These are phyloP conservation scores for Tringa solitaria DNA, from an alignment of 2,113 vertebrate genomes.

Conservation along the genomic window DNA sequence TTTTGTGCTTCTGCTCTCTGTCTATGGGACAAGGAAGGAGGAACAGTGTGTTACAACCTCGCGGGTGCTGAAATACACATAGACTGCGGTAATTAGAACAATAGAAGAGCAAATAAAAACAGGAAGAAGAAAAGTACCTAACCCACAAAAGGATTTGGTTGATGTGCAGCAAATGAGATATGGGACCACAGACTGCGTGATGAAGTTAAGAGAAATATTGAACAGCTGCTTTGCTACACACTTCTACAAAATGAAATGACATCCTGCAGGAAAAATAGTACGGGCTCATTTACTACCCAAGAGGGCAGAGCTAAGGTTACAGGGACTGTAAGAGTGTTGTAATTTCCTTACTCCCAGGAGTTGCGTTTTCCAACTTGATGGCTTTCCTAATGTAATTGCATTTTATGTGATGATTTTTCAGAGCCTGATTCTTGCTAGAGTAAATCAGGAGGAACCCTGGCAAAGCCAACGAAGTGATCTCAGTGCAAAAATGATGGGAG, in stretches of 20 bases:
- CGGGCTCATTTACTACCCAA: conserved; percentile 15
- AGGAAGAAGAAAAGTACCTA: conserved; percentile 21
- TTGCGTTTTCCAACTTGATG: conserved; percentile 39
- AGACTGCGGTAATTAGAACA: conserved; percentile 16
- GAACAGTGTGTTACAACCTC: neutral
- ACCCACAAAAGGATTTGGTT: conserved; percentile 45
- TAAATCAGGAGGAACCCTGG: neutral
- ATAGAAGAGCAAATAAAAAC: conserved; percentile 38
- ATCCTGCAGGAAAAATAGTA: conserved; percentile 42
- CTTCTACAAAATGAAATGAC: conserved; percentile 37
- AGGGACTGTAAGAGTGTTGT: conserved; percentile 4
- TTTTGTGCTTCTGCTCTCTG: neutral
- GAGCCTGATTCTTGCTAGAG: neutral
- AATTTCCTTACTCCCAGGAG: conserved; percentile 38
- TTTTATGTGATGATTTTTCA: conserved; percentile 28
- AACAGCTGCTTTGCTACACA: conserved; percentile 45
- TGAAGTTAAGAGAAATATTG: conserved; percentile 45
- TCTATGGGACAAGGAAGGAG: neutral
- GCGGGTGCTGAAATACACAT: neutral
- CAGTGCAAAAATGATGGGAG: neutral
- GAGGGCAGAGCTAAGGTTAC: conserved; percentile 51
- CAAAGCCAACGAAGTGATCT: neutral
- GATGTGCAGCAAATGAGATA: conserved; percentile 61
- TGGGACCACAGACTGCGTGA: conserved; percentile 10
- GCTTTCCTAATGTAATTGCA: conserved; percentile 38